These are phyloP conservation scores for Falcunculus frontatus DNA, from an alignment of 2,113 vertebrate genomes.

Conservation along the genomic window DNA sequence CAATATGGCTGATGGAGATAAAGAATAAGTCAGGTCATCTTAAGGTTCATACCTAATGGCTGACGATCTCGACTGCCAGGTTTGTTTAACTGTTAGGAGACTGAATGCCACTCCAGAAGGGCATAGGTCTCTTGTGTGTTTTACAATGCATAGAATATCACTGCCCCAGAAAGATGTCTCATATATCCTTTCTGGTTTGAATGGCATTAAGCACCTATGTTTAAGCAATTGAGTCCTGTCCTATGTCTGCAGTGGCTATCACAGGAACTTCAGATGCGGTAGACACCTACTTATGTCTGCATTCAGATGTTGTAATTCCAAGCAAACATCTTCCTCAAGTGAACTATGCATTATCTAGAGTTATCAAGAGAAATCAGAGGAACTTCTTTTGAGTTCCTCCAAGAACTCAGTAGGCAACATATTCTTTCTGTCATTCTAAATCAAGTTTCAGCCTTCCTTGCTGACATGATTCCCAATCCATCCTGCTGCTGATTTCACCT, in stretches of 20 bases:
- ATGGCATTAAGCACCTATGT: neutral
- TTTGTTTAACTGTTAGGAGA: neutral
- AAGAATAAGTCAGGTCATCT: neutral
- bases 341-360: neutral
- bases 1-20: neutral
- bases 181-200: neutral
- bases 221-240: neutral
- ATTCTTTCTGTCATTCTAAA: neutral
- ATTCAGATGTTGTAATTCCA: neutral
- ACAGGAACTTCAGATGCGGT: neutral
- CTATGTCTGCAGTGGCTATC: neutral
- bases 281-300: neutral
- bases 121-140: neutral
- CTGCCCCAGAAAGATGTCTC: neutral
- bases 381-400: neutral
- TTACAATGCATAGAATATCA: neutral
- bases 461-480: neutral
- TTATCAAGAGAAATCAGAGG: neutral
- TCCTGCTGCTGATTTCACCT: neutral
- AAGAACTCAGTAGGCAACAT: neutral
- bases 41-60: neutral
- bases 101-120: neutral
- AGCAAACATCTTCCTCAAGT: neutral
- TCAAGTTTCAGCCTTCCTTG: neutral
- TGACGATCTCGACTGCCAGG: neutral